These are phyloP conservation scores for Delia radicum DNA, from an alignment of 1,140 invertebrate genomes.

Conservation along the genomic window DNA sequence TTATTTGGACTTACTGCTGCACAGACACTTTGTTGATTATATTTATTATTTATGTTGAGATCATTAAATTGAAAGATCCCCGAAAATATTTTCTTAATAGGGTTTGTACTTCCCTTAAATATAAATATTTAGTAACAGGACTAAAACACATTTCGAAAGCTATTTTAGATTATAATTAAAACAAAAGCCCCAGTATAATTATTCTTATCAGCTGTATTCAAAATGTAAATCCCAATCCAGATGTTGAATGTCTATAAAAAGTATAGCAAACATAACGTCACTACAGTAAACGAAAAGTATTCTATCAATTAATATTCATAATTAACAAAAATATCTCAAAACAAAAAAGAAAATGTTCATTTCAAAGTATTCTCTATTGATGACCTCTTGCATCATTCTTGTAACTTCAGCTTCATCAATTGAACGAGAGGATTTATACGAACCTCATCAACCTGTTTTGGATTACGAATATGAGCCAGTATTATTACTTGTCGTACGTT, in stretches of 20 bases:
- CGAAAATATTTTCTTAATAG: too few species aligned
- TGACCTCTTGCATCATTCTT: background rate
- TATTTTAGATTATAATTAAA: too few species aligned
- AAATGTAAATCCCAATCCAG: background rate
- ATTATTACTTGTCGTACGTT: background rate
- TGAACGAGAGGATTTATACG: background rate
- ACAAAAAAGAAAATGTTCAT: background rate
- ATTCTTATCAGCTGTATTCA: background rate
- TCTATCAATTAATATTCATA: background rate
- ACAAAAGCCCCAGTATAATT: too few species aligned
- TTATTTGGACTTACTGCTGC: too few species aligned
- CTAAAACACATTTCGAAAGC: too few species aligned
- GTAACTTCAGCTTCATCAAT: background rate
- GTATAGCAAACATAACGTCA: background rate
- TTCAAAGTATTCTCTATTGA: background rate
- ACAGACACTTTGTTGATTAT: too few species aligned
- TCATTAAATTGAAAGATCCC: too few species aligned
- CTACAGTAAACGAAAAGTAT: background rate
- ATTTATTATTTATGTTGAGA: too few species aligned
- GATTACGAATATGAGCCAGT: slow-evolving; percentile 1
- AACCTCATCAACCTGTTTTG: background rate
- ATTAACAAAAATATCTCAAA: background rate
- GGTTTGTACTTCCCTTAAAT: too few species aligned
- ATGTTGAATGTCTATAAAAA: background rate
- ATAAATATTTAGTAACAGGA: too few species aligned